A percentile compares a stretch with the other conserved stretches of the same genome.
These are phyloP conservation scores for Callinectes sapidus DNA, from an alignment of 2,888 invertebrate species.

Conservation along the genomic window DNA sequence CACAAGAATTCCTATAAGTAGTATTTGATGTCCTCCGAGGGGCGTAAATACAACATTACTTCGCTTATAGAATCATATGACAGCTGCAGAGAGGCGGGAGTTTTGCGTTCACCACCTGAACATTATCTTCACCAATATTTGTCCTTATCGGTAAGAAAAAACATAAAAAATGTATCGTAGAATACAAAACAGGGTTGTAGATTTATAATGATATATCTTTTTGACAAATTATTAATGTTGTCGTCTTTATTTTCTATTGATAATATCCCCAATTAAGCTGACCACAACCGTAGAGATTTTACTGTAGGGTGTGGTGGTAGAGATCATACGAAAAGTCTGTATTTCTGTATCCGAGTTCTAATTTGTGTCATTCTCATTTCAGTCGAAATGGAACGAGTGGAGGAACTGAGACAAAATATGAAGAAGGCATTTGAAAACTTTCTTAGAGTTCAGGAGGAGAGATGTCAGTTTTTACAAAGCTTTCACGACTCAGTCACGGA, in stretches of 20 bases:
- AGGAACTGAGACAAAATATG: constrained; percentile 32
- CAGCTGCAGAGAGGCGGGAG: constrained; percentile 27
- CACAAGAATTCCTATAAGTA: background rate
- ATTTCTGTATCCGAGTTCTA: background rate
- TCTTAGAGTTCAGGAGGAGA: background rate
- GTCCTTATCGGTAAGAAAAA: background rate
- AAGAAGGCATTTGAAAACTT: constrained; percentile 15
- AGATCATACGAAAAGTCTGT: background rate
- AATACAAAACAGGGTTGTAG: background rate
- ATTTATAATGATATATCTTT: background rate
- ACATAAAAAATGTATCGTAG: background rate
- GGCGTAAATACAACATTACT: background rate
- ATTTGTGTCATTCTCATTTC: background rate
- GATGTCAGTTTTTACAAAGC: background rate
- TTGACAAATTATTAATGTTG: background rate
- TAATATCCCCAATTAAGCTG: background rate
- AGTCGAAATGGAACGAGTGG: constrained; percentile 48
- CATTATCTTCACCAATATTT: background rate
- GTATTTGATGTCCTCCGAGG: background rate
- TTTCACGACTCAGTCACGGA: constrained; percentile 5
- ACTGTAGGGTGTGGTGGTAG: background rate
- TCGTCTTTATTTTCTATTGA: background rate
- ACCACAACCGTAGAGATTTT: background rate
- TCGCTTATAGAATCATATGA: constrained; percentile 39
- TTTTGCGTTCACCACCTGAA: background rate